Evolutionary conservation across 2,113 vertebrate genomes (phyloP), one percentile per base, ranked within the genome.

Genomic region (Melanotaenia duboulayi): DNA sequence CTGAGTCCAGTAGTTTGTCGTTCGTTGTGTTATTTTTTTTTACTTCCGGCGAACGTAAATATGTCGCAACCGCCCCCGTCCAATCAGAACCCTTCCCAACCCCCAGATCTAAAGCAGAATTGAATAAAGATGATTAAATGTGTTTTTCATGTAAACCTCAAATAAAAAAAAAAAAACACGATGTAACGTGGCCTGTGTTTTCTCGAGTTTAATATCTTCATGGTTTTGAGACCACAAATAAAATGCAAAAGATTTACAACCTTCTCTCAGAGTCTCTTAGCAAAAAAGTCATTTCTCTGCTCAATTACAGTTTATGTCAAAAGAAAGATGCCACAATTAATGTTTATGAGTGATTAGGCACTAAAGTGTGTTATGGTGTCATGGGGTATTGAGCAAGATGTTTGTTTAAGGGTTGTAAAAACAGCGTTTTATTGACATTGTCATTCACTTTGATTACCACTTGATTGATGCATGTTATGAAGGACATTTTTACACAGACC

Each of bases 291-390:
- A 87, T 79, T 65, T 83, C 82, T 81, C 74, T 87, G 85, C 89
- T 85, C 90, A 85, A 80, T 93, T 91, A 76, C 74, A 55, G 80
- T 86, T 92, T 84, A 90, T 90, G 89, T 87, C 67, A 60, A 88
- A 88, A 67, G 69, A 81, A 89, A 84, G 86, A 89, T 73, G 86
- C 75, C 66, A 62, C 83, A 81, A 80, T 92, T 87, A 91, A 93
- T 89, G 90, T 90, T 92, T 87, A 91, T 84, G 74, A 89, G 80
- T 89, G 80, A 91, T 87, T 86, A 77, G 49, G 62, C 25, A 74
- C 78, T 78, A 78, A 76, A 85, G 74, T 74, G 76, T 54, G 42
- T 85, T 80, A 86, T 85, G 80, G 84, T 82, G 90, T 92, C 87
- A 92, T 81, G 89, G 86, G 14, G 80, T 77, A 65, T 90, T 86